Conservation (phyloP, 2,113 vertebrate genomes). For the Ailurus styani region DNA sequence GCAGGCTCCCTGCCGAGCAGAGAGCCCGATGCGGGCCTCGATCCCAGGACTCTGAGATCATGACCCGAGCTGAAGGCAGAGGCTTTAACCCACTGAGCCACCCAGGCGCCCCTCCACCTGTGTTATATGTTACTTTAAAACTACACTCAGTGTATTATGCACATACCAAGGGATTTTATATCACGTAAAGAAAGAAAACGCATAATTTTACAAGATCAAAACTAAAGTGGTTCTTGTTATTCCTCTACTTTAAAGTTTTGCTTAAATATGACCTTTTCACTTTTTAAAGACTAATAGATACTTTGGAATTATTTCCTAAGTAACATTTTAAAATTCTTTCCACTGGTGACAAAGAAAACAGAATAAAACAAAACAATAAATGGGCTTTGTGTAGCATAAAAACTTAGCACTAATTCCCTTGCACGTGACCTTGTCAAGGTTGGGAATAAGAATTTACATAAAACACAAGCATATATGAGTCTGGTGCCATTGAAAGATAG, state of each 20-base stretch:
- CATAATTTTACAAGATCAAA: not conserved
- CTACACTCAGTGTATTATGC: too few species aligned
- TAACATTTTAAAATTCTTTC: not conserved
- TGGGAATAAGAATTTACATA: not conserved
- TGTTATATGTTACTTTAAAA: too few species aligned
- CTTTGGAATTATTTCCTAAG: not conserved
- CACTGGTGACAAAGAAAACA: not conserved
- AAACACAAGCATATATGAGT: not conserved
- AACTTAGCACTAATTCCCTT: not conserved
- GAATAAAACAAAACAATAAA: not conserved
- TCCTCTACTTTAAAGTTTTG: not conserved
- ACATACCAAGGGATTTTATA: not conserved
- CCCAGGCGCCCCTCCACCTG: too few species aligned
- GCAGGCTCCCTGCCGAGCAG: too few species aligned
- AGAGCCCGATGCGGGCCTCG: too few species aligned
- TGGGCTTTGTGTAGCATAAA: not conserved
- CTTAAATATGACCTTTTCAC: not conserved
- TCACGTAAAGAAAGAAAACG: not conserved
- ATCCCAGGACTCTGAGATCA: too few species aligned
- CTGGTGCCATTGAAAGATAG: not conserved
- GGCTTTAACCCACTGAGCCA: too few species aligned
- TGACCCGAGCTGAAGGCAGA: too few species aligned
- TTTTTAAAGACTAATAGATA: not conserved
- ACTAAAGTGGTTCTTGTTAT: not conserved
- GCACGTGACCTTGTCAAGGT: not conserved